A percentile compares a stretch with the other conserved stretches of the same genome.
Conservation (phyloP, 37 sponge, comb jelly and placozoan genomes). For the Corticium candelabrum region DNA sequence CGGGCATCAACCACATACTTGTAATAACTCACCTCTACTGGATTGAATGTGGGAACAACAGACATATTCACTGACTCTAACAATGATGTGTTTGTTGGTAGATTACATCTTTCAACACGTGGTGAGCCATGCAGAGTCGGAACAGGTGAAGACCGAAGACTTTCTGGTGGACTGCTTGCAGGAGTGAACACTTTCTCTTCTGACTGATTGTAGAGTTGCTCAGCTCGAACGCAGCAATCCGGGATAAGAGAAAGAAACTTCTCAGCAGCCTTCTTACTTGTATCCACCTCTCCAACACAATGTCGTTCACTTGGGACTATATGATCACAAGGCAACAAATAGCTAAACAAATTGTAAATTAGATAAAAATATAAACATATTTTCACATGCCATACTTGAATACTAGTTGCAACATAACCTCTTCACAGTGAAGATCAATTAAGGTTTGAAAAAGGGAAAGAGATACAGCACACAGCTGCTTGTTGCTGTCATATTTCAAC, state of each 20-base stretch:
- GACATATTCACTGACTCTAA: no score
- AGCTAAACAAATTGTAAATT: conserved; percentile 12
- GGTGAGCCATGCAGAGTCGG: neutral
- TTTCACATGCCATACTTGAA: no score
- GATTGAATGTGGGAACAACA: no score
- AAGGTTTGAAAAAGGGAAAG: conserved; percentile 48
- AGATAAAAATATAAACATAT: conserved; percentile 1
- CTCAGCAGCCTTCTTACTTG: conserved; percentile 37
- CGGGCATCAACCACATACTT: neutral
- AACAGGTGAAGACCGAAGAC: neutral
- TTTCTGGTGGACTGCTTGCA: neutral
- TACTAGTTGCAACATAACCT: conserved; percentile 47
- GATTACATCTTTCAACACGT: neutral
- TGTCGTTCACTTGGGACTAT: conserved; percentile 37
- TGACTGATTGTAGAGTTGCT: conserved; percentile 29
- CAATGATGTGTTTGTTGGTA: no score
- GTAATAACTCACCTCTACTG: neutral
- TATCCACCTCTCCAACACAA: conserved; percentile 30
- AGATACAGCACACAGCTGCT: conserved; percentile 45
- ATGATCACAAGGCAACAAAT: conserved; percentile 47
- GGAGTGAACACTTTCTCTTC: neutral
- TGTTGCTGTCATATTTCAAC: conserved; percentile 22
- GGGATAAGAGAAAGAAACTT: conserved; percentile 49
- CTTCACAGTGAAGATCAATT: conserved; percentile 67
- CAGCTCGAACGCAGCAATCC: conserved; percentile 27